A percentile compares a stretch with the other conserved stretches of the same genome.
Evolutionary conservation across 2,888 invertebrate species (phyloP).

Genomic region (Gari tellinella): DNA sequence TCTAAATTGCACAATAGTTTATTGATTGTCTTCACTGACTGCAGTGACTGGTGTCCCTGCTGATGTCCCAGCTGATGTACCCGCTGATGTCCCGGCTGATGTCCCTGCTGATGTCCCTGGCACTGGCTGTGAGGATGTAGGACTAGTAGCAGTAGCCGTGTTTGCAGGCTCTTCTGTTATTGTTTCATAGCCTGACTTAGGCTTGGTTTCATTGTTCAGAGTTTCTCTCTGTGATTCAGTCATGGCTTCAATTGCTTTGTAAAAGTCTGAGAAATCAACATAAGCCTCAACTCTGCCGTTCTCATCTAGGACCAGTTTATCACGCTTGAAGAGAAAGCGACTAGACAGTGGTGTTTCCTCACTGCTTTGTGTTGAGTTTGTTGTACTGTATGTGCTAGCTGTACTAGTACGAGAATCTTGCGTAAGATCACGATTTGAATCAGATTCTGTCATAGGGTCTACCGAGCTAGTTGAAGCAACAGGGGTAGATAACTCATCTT

Average conservation of each 20-base stretch:
- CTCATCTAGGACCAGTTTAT: conserved; percentile 86
- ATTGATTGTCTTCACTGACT: too few species aligned
- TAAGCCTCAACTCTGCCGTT: conserved; percentile 91
- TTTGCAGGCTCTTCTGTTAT: conserved; percentile 75
- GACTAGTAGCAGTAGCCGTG: conserved; percentile 35
- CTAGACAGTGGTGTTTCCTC: conserved; percentile 75
- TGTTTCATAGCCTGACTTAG: conserved; percentile 79
- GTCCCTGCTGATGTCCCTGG: conserved; percentile 9
- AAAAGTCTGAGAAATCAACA: conserved; percentile 92
- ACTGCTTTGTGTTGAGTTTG: conserved; percentile 80
- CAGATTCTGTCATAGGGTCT: conserved; percentile 44
- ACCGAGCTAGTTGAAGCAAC: conserved; percentile 55
- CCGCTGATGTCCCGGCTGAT: neutral
- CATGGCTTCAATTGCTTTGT: conserved; percentile 77
- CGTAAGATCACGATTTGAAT: conserved; percentile 43
- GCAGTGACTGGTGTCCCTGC: too few species aligned
- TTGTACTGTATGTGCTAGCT: conserved; percentile 74
- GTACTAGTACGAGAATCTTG: conserved; percentile 46
- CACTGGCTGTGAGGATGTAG: conserved; percentile 1
- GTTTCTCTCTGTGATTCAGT: conserved; percentile 77
- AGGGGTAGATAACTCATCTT: conserved; percentile 47
- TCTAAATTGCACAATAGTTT: too few species aligned
- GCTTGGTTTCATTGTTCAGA: conserved; percentile 77
- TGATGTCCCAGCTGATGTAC: too few species aligned
- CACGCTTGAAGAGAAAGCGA: conserved; percentile 57